Evolutionary conservation across 2,797 vertebrate species (phyloP), one percentile per base, ranked within the genome.

Genomic region (Mareca strepera): DNA sequence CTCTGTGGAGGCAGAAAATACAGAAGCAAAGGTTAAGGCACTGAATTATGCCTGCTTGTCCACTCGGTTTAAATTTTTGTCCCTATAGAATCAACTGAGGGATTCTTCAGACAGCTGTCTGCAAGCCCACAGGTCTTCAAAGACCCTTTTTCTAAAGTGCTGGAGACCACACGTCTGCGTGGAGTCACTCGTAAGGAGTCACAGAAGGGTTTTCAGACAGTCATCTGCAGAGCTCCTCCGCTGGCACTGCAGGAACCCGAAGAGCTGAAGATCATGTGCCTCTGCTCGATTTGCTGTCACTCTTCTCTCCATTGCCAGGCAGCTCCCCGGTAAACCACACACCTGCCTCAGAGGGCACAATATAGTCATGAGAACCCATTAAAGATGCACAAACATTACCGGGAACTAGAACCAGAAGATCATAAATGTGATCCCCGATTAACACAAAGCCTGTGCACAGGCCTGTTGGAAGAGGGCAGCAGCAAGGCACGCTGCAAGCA

Each of bases 211-310:
- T 93, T 88, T 63, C 86, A 88, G 88, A 86, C 85, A 52, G 85
- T 50, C 62, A 79, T 75, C 73, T 78, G 79, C 62, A 83, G 76
- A 26, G 81, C 56, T 43, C 92, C 74, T 93, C 94, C 72, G 82
- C 44, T 6, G 3, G 73, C 84, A 77, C 87, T 5, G 1, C 1
- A 0, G 93, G 73, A 94, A 69, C 53, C 89, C 77, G 44, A 87
- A 94, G 66, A n/a, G 69, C 80, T 66, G 62, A 46, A 66, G 59
- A 88, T 56, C 91, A 86, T 3, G 11, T 41, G 63, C 69, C 31
- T 74, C 60, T 52, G 67, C 64, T 52, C 28, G 33, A 76, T 88
- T 94, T 69, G 43, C 86, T 0, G 0, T 85, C 75, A 52, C 44
- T 75, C 82, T 53, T 33, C 35, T n/a, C 85, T 92, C 41, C 58